Conservation (phyloP, 2,113 vertebrate genomes). For the Psilopsiagon aurifrons region DNA sequence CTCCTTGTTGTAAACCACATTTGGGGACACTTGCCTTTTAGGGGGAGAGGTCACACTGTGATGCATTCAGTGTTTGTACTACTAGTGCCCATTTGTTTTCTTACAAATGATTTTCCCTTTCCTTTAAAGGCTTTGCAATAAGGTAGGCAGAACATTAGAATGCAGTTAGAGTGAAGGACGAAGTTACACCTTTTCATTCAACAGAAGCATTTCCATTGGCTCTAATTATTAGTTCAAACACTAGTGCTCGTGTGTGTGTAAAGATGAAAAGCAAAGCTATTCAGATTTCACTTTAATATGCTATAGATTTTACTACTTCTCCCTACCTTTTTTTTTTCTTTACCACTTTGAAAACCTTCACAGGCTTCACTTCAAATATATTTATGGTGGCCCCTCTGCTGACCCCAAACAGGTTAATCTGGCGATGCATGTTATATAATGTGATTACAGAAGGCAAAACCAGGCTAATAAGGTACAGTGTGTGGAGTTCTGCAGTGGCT, state of each 20-base stretch:
- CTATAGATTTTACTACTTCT: constrained; percentile 56
- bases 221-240: constrained; percentile 64
- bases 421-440: constrained; percentile 65
- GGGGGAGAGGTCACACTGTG: background rate
- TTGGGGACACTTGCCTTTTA: background rate
- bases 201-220: constrained; percentile 49
- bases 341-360: constrained; percentile 59
- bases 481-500: constrained; percentile 56
- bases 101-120: background rate
- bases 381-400: constrained; percentile 42
- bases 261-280: constrained; percentile 48
- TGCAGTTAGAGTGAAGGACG: background rate
- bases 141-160: constrained; percentile 36
- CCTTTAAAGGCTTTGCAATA: constrained; percentile 46
- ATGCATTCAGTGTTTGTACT: background rate
- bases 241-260: background rate
- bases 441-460: constrained; percentile 69
- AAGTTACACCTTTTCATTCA: constrained; percentile 29
- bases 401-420: constrained; percentile 62
- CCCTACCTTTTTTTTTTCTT: constrained; percentile 6
- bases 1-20: background rate
- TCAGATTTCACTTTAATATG: constrained; percentile 51
- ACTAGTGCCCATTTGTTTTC: background rate
- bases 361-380: constrained; percentile 59
- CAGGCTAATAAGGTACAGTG: constrained; percentile 48